These are phyloP conservation scores for Porphyrio hochstetteri DNA, from an alignment of 2,113 vertebrate genomes.

Conservation along the genomic window DNA sequence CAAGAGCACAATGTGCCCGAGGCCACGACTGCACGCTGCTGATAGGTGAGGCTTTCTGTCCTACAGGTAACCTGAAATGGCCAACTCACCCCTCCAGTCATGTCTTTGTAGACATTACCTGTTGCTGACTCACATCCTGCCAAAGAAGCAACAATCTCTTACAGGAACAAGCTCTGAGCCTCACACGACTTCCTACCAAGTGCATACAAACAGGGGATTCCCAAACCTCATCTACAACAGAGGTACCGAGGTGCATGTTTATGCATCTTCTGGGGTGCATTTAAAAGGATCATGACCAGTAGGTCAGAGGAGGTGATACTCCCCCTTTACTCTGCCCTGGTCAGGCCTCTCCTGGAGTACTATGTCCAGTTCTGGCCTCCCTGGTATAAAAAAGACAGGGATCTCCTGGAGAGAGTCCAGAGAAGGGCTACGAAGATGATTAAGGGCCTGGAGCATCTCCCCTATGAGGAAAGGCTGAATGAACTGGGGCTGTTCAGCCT, in stretches of 20 bases:
- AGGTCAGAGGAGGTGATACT: no score
- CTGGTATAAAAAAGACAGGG: no score
- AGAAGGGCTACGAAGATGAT: no score
- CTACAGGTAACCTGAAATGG: neutral
- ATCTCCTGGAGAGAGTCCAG: no score
- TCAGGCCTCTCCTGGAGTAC: no score
- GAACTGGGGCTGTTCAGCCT: no score
- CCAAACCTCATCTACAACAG: neutral
- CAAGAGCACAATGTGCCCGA: fast-evolving
- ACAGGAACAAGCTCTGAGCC: neutral
- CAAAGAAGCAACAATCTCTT: neutral
- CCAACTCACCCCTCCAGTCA: neutral
- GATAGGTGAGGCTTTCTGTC: neutral
- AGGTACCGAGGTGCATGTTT: neutral
- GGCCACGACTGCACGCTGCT: neutral
- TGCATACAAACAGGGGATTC: neutral
- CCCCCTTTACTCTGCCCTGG: no score
- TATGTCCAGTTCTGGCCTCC: no score
- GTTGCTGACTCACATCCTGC: conserved; percentile 22
- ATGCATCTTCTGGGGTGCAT: neutral
- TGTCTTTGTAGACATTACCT: neutral
- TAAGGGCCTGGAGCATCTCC: no score
- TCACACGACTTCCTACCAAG: neutral
- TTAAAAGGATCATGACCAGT: no score
- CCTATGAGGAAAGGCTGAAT: no score